Base-by-base conservation (phyloP, 2,888 invertebrate species). In the Drosophila longiperda region DNA sequence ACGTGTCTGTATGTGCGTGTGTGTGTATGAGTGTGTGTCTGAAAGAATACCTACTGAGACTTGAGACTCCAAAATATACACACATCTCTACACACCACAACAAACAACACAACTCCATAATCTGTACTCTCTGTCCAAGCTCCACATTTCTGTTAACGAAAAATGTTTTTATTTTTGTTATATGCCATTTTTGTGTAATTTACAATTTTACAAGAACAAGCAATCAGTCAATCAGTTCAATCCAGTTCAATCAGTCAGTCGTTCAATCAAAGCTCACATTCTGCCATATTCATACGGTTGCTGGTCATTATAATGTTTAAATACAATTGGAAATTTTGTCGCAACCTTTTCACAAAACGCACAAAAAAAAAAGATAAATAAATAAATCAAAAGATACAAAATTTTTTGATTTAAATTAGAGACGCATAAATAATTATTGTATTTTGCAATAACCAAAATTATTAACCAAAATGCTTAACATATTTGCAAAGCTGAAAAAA, bases 361-460 rank as follows among this genome's bases (percentile, higher is more conserved):
- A 80, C 83, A 81, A 70, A 74, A 80, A 73, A 23, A 20, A n/a
- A 6, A 29, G 64, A 73, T 0, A 29, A 26, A 74, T 58, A 60
- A 65, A 7, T 1, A 45, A 50, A 52, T 23, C 40, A 33, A 61
- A 63, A 58, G 52, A 62, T 42, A 48, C 52, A 66, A 50, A 59
- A 45, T 1, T 45, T 15, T 74, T 74, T 48, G 32, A 36, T 60
- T 53, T 26, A 32, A 69, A 48, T 57, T 68, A 74, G 48, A 69
- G 36, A 78, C 32, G 69, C 60, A 63, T 60, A 83, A 75, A 75
- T 81, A 87, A 74, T 82, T 88, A 82, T 90, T 90, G 84, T 91
- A 91, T 91, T 91, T 91, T 91, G 92, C 92, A 92, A 91, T 91
- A 91, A 91, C 91, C 92, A 91, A 91, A 90, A 86, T 87, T 87